phyloP scores from a whole-genome alignment of 1,140 invertebrate genomes.

The Heliconius nattereri region DNA sequence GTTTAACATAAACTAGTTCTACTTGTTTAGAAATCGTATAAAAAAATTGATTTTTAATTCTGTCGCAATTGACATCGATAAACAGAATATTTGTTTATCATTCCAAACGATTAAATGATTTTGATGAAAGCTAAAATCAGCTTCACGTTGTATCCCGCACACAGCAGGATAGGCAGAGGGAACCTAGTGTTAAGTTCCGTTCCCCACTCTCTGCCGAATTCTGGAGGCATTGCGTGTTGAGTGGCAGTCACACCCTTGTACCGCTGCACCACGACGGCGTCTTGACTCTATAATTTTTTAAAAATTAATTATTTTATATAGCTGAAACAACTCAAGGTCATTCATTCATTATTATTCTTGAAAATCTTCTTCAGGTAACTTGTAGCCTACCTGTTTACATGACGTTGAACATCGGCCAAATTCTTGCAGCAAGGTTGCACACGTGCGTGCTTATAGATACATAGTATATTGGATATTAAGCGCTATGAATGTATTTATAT shows the following conservation, averaged over 20 bases:
- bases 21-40: neutral
- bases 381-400: neutral
- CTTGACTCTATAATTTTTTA: neutral
- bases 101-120: no score
- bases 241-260: no score
- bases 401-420: neutral
- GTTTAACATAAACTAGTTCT: neutral
- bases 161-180: no score
- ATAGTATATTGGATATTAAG: neutral
- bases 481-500: neutral
- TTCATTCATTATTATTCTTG: neutral
- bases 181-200: no score
- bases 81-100: no score
- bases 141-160: no score
- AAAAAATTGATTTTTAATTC: no score
- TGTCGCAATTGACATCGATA: no score
- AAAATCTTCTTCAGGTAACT: neutral
- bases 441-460: neutral
- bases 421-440: conserved; percentile 13
- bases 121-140: no score
- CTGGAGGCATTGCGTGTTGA: no score
- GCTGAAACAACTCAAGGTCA: neutral
- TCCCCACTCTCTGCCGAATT: no score
- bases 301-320: neutral
- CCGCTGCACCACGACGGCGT: no score